Percentiles rank a stretch among this genome's conserved stretches.
Conservation (phyloP, 2,888 invertebrate species). For the Phaedon cochleariae region DNA sequence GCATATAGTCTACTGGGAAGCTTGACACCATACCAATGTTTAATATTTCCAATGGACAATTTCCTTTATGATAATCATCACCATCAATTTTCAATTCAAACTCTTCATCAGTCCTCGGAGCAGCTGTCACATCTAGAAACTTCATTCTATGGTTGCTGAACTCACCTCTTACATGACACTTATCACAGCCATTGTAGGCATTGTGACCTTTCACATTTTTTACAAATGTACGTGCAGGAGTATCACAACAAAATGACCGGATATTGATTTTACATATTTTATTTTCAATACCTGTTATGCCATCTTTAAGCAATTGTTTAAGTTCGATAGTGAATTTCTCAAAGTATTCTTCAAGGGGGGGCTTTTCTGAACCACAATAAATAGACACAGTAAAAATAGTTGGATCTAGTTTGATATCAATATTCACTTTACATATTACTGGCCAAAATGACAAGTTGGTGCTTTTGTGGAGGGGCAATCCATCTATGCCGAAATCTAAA, state of each 20-base stretch:
- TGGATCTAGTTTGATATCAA: not conserved
- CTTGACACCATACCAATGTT: no score
- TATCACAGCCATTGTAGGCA: conserved; percentile 40
- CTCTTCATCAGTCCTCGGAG: conserved; percentile 32
- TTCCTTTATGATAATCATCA: no score
- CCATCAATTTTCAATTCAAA: no score
- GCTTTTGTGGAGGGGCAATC: not conserved
- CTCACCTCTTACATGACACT: conserved; percentile 34
- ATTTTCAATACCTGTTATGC: conserved; percentile 20
- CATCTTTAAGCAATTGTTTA: conserved; percentile 10
- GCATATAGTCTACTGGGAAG: no score
- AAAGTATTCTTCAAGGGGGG: conserved; percentile 33
- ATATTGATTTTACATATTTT: conserved; percentile 6
- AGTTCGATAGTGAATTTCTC: conserved; percentile 25
- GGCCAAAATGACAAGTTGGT: conserved; percentile 20
- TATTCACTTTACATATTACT: conserved; percentile 10
- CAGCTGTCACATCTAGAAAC: conserved; percentile 35
- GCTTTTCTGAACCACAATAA: conserved; percentile 33
- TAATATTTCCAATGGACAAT: no score
- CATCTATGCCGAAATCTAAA: not conserved
- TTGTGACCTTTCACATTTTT: no score
- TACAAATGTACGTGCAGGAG: conserved; percentile 32
- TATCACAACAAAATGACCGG: conserved; percentile 31
- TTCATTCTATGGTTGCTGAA: conserved; percentile 32
- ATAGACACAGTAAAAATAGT: conserved; percentile 28